Base-by-base conservation (phyloP, 1,140 invertebrate genomes). In the Tribolium castaneum region DNA sequence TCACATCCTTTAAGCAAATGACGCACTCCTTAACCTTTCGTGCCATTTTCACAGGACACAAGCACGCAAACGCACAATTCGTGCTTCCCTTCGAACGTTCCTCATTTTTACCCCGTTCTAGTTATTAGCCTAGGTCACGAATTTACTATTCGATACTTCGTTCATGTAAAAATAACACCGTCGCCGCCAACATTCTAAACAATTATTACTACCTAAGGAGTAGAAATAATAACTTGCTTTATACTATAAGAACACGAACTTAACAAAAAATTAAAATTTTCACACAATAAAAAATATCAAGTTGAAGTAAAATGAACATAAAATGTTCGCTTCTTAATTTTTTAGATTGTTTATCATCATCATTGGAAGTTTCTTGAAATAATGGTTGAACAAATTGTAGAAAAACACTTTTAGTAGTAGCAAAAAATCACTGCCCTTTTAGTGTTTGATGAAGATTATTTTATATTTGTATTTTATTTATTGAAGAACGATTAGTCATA, bases 61-160 rank as follows among this genome's bases (percentile, higher is more conserved):
- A 19, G 10, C 59, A 66, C 59, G 59, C 59, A 66, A 66, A 66
- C 59, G 59, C 59, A 66, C 25, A 66, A 66, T 66, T 66, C 34
- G 25, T 14, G 30, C 12, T 66, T 66, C 59, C 59, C 22, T 66
- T 22, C 54, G 13, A 22, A 25, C 54, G 54, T 59, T 66, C 59
- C 45, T 66, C 59, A 66, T 66, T 66, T 66, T 66, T 66, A 66
- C 59, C 59, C 54, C 59, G 59, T 34, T 13, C 59, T n/a, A 12
- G 30, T 16, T 66, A 66, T 66, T 66, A 66, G n/a, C 59, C 34
- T 66, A 66, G 59, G 59, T 66, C 59, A 66, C 59, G 59, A 66
- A 66, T 66, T 59, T 35, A 35, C 59, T 66, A 59, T 66, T 66
- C 59, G 25, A 35, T 66, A 66, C 59, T 66, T 35, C 54, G 54